Evolutionary conservation across 2,888 invertebrate genomes (phyloP), one percentile per base, ranked within the genome.

Genomic region (Aleiodes leptofemur): DNA sequence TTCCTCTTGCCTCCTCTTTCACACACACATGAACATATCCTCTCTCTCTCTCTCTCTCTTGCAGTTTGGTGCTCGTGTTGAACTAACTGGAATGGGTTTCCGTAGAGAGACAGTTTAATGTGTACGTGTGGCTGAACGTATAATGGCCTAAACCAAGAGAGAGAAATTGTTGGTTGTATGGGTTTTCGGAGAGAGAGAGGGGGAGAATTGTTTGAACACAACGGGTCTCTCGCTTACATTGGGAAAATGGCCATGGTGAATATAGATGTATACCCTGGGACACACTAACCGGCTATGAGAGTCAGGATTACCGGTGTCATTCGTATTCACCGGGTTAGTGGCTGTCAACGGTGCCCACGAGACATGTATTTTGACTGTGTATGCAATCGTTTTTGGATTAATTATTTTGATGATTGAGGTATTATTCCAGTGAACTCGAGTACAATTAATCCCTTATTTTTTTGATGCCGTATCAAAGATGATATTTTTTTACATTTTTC

Each of bases 231-330:
- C 43, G 14, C 43, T 53, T 38, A 61, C 69, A 69, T 59, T 56
- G 83, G 84, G 84, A 82, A 83, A 80, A 82, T 77, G 82, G 83
- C 82, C 68, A 76, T 78, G 82, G 83, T 83, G 84, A 84, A 85
- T 86, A 86, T 73, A 76, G 68, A 74, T 84, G 43, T 43, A 43
- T 43, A 43, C 43, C 43, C 43, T 43, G 43, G 43, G 43, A 83
- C 84, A 83, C 83, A 84, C 83, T 84, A 86, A 85, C 83, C 83
- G 84, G 84, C 43, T 86, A 79, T 84, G 87, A 85, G 86, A 85
- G 84, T 84, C 84, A 86, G 88, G 88, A 88, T 88, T 88, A 88
- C 85, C 85, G 79, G 82, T 84, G 85, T 86, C 86, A 86, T 86
- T 85, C 84, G 86, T 86, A 86, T 86, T 86, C 86, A 84, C 84